Evolutionary conservation across 2,113 vertebrate species (phyloP), one percentile per base, ranked within the genome.

Genomic region (Tetrao urogallus): DNA sequence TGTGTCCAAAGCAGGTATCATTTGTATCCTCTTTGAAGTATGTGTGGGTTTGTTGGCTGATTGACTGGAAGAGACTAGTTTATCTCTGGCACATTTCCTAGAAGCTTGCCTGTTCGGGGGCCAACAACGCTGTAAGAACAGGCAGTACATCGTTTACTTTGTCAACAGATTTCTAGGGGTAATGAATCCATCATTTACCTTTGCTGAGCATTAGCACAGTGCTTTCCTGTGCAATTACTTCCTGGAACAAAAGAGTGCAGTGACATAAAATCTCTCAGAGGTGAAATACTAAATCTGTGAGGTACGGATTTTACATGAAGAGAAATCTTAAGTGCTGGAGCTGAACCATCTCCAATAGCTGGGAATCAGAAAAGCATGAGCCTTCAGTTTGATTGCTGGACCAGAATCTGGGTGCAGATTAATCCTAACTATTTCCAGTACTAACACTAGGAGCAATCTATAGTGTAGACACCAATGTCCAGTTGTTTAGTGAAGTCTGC

Each of bases 121-220:
- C 89, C 66, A 82, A 64, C 16, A 89, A 25, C 90, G 47, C 71
- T 38, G 65, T 84, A 82, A 45, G 81, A 94, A 92, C 81, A 89
- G 75, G 45, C 89, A 73, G 84, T 61, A 80, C 67, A 42, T 87
- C 93, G 76, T 94, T 94, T 93, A 82, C 64, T 93, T 91, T 89
- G 66, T 82, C 34, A 32, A 24, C 56, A 60, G 52, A 75, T 82
- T 95, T 69, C 58, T 88, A 27, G 0, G 6, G 64, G 28, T 95
- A 93, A 95, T 96, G 89, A 95, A 91, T 85, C 82, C 38, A 67
- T 92, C 89, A 71, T 38, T 95, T 48, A 52, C 30, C 75, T 84
- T 80, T 77, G 86, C 61, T 64, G 73, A 92, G 70, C 90, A 72
- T 86, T 43, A 83, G 80, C 61, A 56, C 81, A 69, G 79, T 45